Evolutionary conservation across 2,888 invertebrate genomes (phyloP), one percentile per base, ranked within the genome.

Genomic region (Amphipyra tragopoginis): DNA sequence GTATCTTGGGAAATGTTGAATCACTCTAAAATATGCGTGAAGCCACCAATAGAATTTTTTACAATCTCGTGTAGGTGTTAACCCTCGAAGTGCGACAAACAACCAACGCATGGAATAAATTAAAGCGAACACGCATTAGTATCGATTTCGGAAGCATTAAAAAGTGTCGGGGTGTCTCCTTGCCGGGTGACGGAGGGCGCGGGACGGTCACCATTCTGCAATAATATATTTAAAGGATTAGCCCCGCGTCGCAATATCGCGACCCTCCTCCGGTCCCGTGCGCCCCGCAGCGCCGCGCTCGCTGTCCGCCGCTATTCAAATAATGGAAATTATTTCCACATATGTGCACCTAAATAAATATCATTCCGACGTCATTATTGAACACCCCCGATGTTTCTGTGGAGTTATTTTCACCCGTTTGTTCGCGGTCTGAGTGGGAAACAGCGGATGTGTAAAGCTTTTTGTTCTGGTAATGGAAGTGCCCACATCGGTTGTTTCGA

Each of bases 181-280:
- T 83, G 81, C 79, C 85, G 84, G 80, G 78, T 80, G 81, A 80
- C 77, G 81, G 87, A 87, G 89, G 90, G 85, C 84, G 86, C 87
- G 82, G 82, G 81, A 80, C 88, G 89, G 90, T 89, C 90, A 89
- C 90, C 90, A 88, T 90, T 84, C 88, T 85, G 87, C 93, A 92
- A 94, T 94, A 94, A 94, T 94, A 94, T 94, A 94, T 94, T 94
- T 94, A 94, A 94, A 94, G 94, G 94, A 94, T 94, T 94, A 94
- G 90, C 90, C 88, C 82, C 82, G 82, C 88, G 90, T 89, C 90
- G 93, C 92, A 94, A 94, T 94, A 94, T 92, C 91, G 91, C 90
- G 90, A 90, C 93, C 93, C 94, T 92, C 88, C 81, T 82, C 80
- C 80, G 75, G 65, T 44, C 21, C 72, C 51, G 47, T 54, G 66